Evolutionary conservation across 2,113 vertebrate genomes (phyloP).

Genomic region (Serinus canaria): DNA sequence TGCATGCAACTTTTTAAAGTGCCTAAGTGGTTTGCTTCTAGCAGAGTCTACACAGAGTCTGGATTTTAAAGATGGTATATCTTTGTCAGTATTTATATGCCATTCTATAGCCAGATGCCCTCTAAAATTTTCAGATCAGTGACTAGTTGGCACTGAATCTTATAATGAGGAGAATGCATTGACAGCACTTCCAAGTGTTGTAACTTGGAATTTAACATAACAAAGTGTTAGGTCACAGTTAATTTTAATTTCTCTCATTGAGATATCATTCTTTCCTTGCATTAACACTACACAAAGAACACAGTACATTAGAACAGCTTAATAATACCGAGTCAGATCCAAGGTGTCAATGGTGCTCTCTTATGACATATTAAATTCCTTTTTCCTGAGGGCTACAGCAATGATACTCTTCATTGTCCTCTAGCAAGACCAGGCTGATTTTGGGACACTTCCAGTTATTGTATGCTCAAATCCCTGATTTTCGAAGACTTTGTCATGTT

Average conservation of each 20-base stretch:
- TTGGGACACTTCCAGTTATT: neutral
- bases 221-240: neutral
- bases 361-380: neutral
- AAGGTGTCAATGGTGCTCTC: neutral
- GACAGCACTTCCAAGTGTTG: neutral
- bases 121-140: neutral
- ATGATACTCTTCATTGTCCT: neutral
- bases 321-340: neutral
- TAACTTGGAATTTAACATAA: neutral
- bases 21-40: neutral
- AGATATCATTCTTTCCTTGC: neutral
- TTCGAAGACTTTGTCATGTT: neutral
- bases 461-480: neutral
- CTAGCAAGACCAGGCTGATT: neutral
- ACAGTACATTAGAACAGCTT: neutral
- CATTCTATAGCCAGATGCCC: neutral
- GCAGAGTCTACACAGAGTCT: neutral
- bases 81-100: neutral
- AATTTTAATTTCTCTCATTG: neutral
- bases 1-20: neutral
- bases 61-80: neutral
- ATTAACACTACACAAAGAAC: neutral
- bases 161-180: neutral
- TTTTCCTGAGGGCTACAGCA: neutral
- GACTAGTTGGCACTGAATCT: neutral